Percentiles rank a stretch among this genome's conserved stretches.
These are phyloP conservation scores for Apodemus sylvaticus DNA, from an alignment of 2,113 vertebrate species.

Conservation along the genomic window DNA sequence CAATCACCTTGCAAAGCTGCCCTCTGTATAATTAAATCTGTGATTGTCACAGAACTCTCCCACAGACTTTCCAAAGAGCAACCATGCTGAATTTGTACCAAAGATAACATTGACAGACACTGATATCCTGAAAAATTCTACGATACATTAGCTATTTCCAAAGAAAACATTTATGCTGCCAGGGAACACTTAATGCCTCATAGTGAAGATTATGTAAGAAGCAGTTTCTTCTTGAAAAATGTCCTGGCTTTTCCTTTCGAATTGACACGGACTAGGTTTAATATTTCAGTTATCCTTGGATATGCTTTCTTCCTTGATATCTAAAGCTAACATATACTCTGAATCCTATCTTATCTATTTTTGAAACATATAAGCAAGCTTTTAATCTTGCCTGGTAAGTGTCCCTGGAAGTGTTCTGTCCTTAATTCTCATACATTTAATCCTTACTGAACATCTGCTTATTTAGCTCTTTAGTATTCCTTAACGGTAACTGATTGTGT, in stretches of 20 bases:
- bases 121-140: constrained; percentile 50
- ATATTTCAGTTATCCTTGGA: constrained; percentile 14
- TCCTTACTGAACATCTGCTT: not conserved
- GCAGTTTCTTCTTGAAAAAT: not conserved
- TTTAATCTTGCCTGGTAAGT: not conserved
- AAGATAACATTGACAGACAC: constrained; percentile 36
- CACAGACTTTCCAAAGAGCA: constrained; percentile 51
- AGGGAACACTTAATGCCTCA: constrained; percentile 40
- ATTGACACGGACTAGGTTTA: constrained; percentile 12
- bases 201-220: constrained; percentile 25
- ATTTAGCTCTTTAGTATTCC: not conserved
- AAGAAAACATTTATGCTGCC: constrained; percentile 55
- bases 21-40: constrained; percentile 4
- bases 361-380: not conserved
- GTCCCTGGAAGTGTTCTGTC: not conserved
- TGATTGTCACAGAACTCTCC: not conserved
- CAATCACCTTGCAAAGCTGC: not conserved
- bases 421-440: not conserved
- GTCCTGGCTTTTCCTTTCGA: constrained; percentile 41
- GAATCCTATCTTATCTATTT: not conserved
- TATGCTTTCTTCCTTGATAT: not conserved
- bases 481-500: not conserved
- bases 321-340: constrained; percentile 41
- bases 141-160: constrained; percentile 35
- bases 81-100: not conserved